These are phyloP conservation scores for Microcaecilia unicolor DNA, from an alignment of 2,797 vertebrate species.

Conservation along the genomic window DNA sequence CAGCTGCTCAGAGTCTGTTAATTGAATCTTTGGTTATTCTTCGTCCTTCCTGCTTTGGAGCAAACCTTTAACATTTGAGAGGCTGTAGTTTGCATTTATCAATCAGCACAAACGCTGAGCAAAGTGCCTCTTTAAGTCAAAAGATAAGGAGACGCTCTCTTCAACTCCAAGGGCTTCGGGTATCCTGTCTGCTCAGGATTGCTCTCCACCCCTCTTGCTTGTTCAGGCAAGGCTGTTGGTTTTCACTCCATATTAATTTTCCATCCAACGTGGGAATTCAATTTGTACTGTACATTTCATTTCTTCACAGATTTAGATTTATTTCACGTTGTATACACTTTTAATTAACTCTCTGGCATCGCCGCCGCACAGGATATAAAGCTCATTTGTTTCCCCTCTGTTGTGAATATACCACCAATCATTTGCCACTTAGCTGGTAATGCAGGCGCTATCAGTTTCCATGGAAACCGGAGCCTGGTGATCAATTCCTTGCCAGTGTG, in stretches of 20 bases:
- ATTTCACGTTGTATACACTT: slow-evolving; percentile 86
- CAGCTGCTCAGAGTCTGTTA: slow-evolving; percentile 42
- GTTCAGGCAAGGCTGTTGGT: slow-evolving; percentile 47
- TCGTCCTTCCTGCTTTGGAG: slow-evolving; percentile 43
- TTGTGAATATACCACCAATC: slow-evolving; percentile 78
- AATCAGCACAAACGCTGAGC: slow-evolving; percentile 31
- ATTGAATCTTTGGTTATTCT: slow-evolving; percentile 56
- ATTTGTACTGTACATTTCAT: slow-evolving; percentile 89
- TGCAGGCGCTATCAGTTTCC: slow-evolving; percentile 84
- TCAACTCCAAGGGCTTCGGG: slow-evolving; percentile 30
- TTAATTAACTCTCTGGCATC: slow-evolving; percentile 91
- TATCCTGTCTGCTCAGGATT: slow-evolving; percentile 36
- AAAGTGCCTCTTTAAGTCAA: slow-evolving; percentile 40
- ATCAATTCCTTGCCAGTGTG: slow-evolving; percentile 94
- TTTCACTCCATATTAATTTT: slow-evolving; percentile 73
- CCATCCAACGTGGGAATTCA: slow-evolving; percentile 75
- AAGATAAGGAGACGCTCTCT: slow-evolving; percentile 39
- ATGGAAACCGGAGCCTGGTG: slow-evolving; percentile 81
- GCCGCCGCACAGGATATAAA: slow-evolving; percentile 67
- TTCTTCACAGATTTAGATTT: slow-evolving; percentile 88
- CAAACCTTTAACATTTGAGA: slow-evolving; percentile 36
- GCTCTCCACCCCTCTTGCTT: too few species aligned
- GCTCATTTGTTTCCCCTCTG: slow-evolving; percentile 63
- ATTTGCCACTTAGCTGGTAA: slow-evolving; percentile 89
- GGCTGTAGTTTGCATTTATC: slow-evolving; percentile 37